A percentile compares a stretch with the other conserved stretches of the same genome.
Conservation (phyloP, 2,888 invertebrate genomes). For the Saturnia pavonia region DNA sequence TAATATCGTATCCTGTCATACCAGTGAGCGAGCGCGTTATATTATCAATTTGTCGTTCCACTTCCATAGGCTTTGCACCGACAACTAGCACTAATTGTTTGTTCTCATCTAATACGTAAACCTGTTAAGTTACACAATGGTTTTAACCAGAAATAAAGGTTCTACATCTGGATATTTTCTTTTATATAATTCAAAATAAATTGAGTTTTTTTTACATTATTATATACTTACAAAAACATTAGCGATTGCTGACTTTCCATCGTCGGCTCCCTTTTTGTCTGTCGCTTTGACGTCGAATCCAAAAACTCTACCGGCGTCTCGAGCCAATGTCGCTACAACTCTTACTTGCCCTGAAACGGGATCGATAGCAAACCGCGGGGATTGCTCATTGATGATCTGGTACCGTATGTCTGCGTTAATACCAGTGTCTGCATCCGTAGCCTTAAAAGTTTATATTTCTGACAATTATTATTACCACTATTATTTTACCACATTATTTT, state of each 20-base stretch:
- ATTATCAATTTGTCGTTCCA: slow-evolving; percentile 86
- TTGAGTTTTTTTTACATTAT: neutral
- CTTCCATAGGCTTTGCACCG: slow-evolving; percentile 88
- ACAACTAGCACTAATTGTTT: slow-evolving; percentile 91
- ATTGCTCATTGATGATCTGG: slow-evolving; percentile 89
- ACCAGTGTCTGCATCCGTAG: slow-evolving; percentile 88
- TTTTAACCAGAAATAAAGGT: neutral
- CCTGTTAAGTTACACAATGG: slow-evolving; percentile 66
- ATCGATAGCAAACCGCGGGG: slow-evolving; percentile 89
- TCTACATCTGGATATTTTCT: neutral
- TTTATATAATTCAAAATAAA: neutral
- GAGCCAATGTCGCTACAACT: slow-evolving; percentile 85
- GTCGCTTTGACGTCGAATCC: slow-evolving; percentile 95
- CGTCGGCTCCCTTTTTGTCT: slow-evolving; percentile 89
- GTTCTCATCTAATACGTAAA: slow-evolving; percentile 91
- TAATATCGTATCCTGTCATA: slow-evolving; percentile 89
- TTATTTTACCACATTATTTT: no score
- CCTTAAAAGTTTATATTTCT: slow-evolving; percentile 65
- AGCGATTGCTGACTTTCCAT: slow-evolving; percentile 91
- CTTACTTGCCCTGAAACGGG: slow-evolving; percentile 88
- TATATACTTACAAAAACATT: slow-evolving; percentile 89
- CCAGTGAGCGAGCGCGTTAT: slow-evolving; percentile 86
- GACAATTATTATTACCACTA: neutral
- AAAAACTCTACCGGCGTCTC: slow-evolving; percentile 88
- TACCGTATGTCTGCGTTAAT: slow-evolving; percentile 90